These are phyloP conservation scores for Ecliptopera silaceata DNA, from an alignment of 2,888 invertebrate genomes.

Conservation along the genomic window DNA sequence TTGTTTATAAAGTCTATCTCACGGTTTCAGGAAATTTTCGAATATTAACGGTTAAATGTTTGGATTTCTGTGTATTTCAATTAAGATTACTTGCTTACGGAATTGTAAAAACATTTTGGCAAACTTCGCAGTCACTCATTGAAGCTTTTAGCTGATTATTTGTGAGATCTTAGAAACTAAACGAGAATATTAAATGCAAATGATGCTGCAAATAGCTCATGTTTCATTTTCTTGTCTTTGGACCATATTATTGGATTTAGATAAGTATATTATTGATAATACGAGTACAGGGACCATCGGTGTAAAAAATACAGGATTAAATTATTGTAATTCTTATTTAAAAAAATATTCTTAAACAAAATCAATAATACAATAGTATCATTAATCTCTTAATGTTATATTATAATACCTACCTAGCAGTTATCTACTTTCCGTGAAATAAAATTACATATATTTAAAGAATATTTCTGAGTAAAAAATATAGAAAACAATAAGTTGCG, in stretches of 20 bases:
- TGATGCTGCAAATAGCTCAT: not conserved
- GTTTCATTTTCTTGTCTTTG: not conserved
- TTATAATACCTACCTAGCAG: no score
- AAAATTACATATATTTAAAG: no score
- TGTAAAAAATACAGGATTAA: not conserved
- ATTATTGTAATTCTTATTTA: not conserved
- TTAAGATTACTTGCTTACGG: conserved; percentile 17
- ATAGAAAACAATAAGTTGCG: not conserved
- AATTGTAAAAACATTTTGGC: conserved; percentile 25
- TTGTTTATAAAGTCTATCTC: conserved; percentile 44
- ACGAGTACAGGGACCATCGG: not conserved
- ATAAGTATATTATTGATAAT: not conserved
- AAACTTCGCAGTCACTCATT: conserved; percentile 17
- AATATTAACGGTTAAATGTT: conserved; percentile 7
- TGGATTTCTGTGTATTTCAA: conserved; percentile 6
- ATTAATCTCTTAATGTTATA: not conserved
- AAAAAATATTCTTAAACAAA: not conserved
- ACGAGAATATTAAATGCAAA: not conserved
- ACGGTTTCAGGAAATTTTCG: conserved; percentile 20
- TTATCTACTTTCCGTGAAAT: no score
- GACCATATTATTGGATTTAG: not conserved
- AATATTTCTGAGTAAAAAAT: no score
- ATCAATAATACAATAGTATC: not conserved
- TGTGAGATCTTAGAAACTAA: not conserved
- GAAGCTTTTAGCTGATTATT: conserved; percentile 8